Base-by-base conservation (phyloP, 2,797 vertebrate species). In the Chiloscyllium punctatum region DNA sequence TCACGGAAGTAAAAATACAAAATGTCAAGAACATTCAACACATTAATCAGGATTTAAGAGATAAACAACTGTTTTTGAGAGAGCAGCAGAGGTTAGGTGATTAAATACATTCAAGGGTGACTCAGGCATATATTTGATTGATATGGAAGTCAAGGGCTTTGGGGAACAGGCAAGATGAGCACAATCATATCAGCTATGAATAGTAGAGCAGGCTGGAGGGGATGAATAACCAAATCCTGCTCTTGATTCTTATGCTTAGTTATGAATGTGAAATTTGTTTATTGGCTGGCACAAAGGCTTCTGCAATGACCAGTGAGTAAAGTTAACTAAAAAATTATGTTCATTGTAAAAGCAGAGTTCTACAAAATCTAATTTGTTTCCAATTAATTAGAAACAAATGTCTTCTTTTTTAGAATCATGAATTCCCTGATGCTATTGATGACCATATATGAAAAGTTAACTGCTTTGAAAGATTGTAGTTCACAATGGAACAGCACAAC, bases 401-500 rank as follows among this genome's bases (percentile, higher is more conserved):
- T 2, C 30, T 51, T 33, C 15, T 71, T 69, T 48, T 95, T 37
- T 42, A 37, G 62, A 69, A 69, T 92, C 90, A 95, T 72, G 48
- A 53, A 77, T 16, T 53, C 42, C 27, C 69, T 74, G 51, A 94
- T 53, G 69, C 42, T 53, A 74, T 53, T 94, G 94, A 94, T 74
- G 94, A 72, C 48, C 71, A 77, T 53, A 71, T 53, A 51, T 53
- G 51, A 95, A 77, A 18, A 77, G 25, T 5, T 95, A 72, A 94
- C 74, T 94, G 94, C 68, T 72, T 95, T 95, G 53, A 77, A 74
- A 13, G 30, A 77, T 72, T 48, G 69, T 95, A 57, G 71, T 27
- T 95, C 69, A 95, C 27, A 77, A 95, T 27, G 53, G 71, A 94
- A 95, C 48, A 94, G 42, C 53, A 42, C 25, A 74, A 30, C 27